Evolutionary conservation across 2,797 vertebrate genomes (phyloP).

Genomic region (Pseudopleuronectes americanus): DNA sequence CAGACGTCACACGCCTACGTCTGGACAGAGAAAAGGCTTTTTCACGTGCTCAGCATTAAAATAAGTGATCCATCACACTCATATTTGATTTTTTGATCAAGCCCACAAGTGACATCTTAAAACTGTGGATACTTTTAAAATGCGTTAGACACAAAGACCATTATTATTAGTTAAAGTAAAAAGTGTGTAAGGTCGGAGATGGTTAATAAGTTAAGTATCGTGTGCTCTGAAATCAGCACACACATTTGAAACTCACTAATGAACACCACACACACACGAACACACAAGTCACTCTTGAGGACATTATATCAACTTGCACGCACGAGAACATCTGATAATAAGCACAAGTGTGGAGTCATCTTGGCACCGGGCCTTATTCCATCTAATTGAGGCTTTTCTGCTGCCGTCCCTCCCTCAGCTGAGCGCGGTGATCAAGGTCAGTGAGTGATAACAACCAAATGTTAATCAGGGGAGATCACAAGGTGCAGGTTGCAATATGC

Average conservation of each 20-base stretch:
- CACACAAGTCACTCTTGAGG: neutral
- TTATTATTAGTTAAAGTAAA: no score
- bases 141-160: no score
- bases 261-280: neutral
- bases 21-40: no score
- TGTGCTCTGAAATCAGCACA: neutral
- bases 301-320: neutral
- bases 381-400: constrained; percentile 69
- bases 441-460: constrained; percentile 51
- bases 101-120: no score
- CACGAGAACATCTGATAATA: constrained; percentile 30
- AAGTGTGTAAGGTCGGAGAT: neutral
- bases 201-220: neutral
- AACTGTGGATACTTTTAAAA: no score
- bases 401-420: constrained; percentile 29
- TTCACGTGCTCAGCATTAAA: no score
- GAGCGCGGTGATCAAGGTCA: constrained; percentile 57
- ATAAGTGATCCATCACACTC: no score
- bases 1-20: no score
- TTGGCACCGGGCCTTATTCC: constrained; percentile 64
- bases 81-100: no score
- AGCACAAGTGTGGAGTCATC: constrained; percentile 32
- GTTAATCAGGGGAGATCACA: constrained; percentile 71
- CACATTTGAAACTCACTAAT: constrained; percentile 3
- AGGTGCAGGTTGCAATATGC: constrained; percentile 29